Evolutionary conservation across 2,888 invertebrate genomes (phyloP).

Genomic region (Cremastobaeus sp.): DNA sequence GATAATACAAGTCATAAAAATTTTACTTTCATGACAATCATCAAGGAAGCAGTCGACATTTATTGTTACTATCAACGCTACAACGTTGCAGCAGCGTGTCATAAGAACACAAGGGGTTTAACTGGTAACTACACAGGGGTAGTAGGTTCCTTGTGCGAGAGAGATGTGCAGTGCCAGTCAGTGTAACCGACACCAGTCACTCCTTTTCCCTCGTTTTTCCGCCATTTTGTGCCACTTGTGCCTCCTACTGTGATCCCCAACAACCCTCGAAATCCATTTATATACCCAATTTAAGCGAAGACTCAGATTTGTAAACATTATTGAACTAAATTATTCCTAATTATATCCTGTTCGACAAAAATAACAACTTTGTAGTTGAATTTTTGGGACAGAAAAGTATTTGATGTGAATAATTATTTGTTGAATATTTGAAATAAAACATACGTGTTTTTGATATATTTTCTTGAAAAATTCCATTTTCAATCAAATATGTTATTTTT

Average conservation of each 20-base stretch:
- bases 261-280: slow-evolving; percentile 61
- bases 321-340: slow-evolving; percentile 13
- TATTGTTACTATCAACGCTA: slow-evolving; percentile 35
- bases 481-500: too few relatives aligned
- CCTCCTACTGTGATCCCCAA: slow-evolving; percentile 54
- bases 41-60: slow-evolving; percentile 39
- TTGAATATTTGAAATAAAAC: too few relatives aligned
- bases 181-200: slow-evolving; percentile 77
- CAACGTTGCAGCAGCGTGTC: slow-evolving; percentile 26
- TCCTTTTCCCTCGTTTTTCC: slow-evolving; percentile 69
- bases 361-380: too few relatives aligned
- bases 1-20: too few relatives aligned
- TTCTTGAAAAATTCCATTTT: too few relatives aligned
- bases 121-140: slow-evolving; percentile 70
- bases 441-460: too few relatives aligned
- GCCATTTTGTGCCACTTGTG: slow-evolving; percentile 69
- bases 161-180: slow-evolving; percentile 72
- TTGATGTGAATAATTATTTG: too few relatives aligned
- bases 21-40: slow-evolving; percentile 3
- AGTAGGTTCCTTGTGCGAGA: slow-evolving; percentile 63
- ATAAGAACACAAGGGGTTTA: slow-evolving; percentile 47
- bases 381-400: too few relatives aligned
- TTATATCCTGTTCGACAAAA: too few relatives aligned
- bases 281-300: slow-evolving; percentile 19
- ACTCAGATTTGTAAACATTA: slow-evolving; percentile 36